phyloP scores from a whole-genome alignment of 2,797 vertebrate species.

The Jordanella pulchra region DNA sequence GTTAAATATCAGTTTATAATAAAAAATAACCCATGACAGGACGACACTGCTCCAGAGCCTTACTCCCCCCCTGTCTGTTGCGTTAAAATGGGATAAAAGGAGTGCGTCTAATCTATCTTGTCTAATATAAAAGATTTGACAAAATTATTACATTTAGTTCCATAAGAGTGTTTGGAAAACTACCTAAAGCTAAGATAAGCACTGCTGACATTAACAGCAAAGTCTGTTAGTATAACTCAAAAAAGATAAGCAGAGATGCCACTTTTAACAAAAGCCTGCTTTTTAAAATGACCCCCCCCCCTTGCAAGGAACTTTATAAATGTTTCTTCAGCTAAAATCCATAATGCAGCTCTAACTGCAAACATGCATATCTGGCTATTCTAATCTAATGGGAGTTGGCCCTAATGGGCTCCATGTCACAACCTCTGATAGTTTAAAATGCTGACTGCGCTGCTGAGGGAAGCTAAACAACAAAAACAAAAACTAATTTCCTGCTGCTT shows the following conservation, averaged over 20 bases:
- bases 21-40: background rate
- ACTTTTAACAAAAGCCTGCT: background rate
- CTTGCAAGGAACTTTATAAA: background rate
- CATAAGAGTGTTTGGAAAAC: background rate
- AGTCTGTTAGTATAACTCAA: background rate
- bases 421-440: conserved; percentile 13
- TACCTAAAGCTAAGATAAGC: background rate
- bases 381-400: conserved; percentile 2
- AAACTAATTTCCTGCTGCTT: conserved; percentile 9
- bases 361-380: background rate
- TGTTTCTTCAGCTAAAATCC: background rate
- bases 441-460: conserved; percentile 10
- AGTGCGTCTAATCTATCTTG: too few species aligned
- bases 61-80: too few species aligned
- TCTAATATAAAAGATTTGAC: too few species aligned
- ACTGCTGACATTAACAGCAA: background rate
- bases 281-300: background rate
- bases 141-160: too few species aligned
- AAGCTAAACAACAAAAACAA: conserved; percentile 3
- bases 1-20: background rate
- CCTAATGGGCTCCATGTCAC: background rate
- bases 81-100: too few species aligned
- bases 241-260: background rate
- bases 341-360: background rate
- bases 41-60: too few species aligned